Conservation (phyloP, 2,888 invertebrate genomes). For the Cylindroiulus punctatus region DNA sequence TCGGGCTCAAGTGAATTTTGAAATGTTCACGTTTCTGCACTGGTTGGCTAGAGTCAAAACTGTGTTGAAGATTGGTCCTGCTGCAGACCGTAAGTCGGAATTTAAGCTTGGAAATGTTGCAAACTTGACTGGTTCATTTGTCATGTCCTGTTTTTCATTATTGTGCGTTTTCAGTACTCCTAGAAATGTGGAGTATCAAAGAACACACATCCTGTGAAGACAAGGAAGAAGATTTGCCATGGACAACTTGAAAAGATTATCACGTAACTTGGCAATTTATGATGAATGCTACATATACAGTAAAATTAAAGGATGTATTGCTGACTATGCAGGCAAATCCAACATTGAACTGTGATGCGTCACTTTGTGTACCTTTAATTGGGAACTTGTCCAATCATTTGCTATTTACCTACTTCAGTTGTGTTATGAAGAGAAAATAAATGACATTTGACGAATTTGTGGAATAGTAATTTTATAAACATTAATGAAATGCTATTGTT, state of each 20-base stretch:
- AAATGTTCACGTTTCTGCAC: conserved; percentile 24
- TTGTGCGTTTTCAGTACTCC: neutral
- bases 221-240: neutral
- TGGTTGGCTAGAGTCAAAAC: conserved; percentile 16
- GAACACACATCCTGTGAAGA: neutral
- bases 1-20: conserved; percentile 3
- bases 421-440: neutral
- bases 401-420: neutral
- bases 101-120: no score
- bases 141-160: neutral
- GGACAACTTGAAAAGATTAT: neutral
- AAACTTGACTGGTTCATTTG: neutral
- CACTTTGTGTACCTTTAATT: no score
- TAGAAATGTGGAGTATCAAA: conserved; percentile 42
- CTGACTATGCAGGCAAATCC: no score
- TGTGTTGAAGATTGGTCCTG: neutral
- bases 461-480: neutral
- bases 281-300: neutral
- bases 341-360: no score
- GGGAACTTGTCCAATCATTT: no score
- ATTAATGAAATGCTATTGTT: neutral
- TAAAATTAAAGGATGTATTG: no score
- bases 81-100: conserved; percentile 33
- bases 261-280: neutral
- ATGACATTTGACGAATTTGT: neutral